phyloP scores from a whole-genome alignment of 1,140 invertebrate species.

The Teleogryllus occipitalis region DNA sequence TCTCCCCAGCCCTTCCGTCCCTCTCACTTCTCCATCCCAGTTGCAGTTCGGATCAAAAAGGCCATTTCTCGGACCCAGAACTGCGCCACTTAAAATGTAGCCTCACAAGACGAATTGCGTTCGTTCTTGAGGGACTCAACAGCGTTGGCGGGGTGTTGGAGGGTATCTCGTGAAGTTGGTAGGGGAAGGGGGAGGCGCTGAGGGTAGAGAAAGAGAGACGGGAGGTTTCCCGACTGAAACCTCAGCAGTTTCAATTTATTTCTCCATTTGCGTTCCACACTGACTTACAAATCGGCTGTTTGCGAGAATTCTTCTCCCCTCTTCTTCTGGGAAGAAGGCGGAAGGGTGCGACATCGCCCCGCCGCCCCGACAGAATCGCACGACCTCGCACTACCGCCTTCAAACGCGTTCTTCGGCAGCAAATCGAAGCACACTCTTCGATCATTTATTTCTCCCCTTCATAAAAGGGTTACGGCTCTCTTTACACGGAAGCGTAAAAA shows the following conservation, averaged over 20 bases:
- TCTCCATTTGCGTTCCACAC: neutral
- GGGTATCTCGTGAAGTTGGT: neutral
- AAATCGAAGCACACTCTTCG: too few species aligned
- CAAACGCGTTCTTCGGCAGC: too few species aligned
- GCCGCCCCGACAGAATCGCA: too few species aligned
- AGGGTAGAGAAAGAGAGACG: neutral
- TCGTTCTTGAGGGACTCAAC: neutral
- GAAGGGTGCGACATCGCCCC: too few species aligned
- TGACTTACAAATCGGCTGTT: constrained; percentile 1
- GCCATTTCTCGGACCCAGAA: neutral
- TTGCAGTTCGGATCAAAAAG: neutral
- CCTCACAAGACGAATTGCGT: neutral
- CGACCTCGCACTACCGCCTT: too few species aligned
- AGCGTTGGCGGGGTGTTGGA: neutral
- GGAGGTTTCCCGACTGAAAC: neutral
- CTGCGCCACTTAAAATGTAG: neutral
- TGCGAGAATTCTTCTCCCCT: neutral
- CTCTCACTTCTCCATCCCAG: neutral
- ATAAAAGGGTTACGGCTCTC: too few species aligned
- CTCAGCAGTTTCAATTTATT: constrained; percentile 5
- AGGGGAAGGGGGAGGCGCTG: too few species aligned
- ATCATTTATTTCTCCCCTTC: too few species aligned
- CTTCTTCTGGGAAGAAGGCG: too few species aligned
- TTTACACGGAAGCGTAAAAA: too few species aligned
- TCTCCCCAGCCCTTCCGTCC: neutral